Evolutionary conservation across 2,113 vertebrate genomes (phyloP).

Genomic region (Noturus placidus): DNA sequence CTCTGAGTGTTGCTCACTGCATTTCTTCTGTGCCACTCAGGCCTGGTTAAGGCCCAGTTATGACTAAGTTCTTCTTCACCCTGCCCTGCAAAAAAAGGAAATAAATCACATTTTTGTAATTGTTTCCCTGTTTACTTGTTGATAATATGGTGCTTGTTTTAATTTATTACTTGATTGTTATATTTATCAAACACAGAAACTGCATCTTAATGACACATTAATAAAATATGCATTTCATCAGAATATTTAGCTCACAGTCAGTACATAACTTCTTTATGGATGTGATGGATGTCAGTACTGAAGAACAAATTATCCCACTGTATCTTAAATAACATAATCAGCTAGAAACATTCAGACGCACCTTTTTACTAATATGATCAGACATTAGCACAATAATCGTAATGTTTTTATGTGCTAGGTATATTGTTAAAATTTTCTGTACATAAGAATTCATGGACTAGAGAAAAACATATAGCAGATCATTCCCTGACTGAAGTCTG

Average conservation of each 20-base stretch:
- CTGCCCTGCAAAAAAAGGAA: neutral
- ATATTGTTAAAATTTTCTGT: conserved; percentile 36
- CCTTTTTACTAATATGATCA: neutral
- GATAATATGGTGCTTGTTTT: neutral
- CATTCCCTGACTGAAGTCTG: conserved; percentile 55
- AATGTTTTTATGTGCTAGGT: neutral
- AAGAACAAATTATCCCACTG: neutral
- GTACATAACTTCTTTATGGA: neutral
- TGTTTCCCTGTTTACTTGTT: neutral
- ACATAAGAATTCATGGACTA: conserved; percentile 47
- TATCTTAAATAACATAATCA: neutral
- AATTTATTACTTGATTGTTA: neutral
- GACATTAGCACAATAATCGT: neutral
- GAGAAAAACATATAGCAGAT: conserved; percentile 60
- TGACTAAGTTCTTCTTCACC: neutral
- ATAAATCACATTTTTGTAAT: neutral
- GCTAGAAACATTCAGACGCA: neutral
- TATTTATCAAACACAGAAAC: neutral
- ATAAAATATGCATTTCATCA: neutral
- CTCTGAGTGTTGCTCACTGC: neutral
- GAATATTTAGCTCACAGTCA: neutral
- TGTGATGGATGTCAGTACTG: neutral
- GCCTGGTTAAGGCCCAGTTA: neutral
- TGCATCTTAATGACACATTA: neutral
- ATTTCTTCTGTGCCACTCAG: neutral